phyloP scores from a whole-genome alignment of 2,113 vertebrate genomes.

The Heterochromis multidens region DNA sequence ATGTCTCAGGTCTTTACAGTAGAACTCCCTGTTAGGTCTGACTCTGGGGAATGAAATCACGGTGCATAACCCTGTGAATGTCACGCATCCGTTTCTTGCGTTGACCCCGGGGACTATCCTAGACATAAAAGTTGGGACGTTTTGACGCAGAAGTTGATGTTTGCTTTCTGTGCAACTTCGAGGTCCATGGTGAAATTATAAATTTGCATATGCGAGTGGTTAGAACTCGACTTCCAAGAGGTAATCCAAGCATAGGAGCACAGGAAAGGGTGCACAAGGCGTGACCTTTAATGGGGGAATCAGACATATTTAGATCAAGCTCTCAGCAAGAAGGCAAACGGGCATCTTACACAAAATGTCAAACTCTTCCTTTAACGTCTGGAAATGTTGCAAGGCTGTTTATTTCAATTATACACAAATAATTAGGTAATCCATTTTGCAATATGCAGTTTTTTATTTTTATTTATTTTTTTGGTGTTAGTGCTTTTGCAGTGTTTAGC shows the following conservation, averaged over 20 bases:
- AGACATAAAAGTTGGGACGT: not conserved
- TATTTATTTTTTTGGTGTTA: not conserved
- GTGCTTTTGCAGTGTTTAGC: not conserved
- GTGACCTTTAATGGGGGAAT: not conserved
- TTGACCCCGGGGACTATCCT: not conserved
- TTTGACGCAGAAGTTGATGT: not conserved
- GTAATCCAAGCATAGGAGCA: not conserved
- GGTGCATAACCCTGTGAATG: not conserved
- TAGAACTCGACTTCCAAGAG: not conserved
- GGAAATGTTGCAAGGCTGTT: not conserved
- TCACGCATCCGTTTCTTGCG: not conserved
- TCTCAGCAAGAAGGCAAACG: not conserved
- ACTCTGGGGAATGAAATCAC: not conserved
- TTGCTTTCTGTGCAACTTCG: not conserved
- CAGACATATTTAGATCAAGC: not conserved
- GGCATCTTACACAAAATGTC: not conserved
- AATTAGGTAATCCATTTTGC: not conserved
- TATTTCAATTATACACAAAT: not conserved
- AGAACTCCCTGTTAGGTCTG: too few species aligned
- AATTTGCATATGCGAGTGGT: not conserved
- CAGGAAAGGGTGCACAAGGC: not conserved
- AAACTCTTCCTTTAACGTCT: not conserved
- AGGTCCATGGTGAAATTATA: not conserved
- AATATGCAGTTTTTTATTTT: not conserved
- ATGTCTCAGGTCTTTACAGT: not conserved